Evolutionary conservation across 2,113 vertebrate species (phyloP), one percentile per base, ranked within the genome.

Genomic region (Periophthalmus modestus): DNA sequence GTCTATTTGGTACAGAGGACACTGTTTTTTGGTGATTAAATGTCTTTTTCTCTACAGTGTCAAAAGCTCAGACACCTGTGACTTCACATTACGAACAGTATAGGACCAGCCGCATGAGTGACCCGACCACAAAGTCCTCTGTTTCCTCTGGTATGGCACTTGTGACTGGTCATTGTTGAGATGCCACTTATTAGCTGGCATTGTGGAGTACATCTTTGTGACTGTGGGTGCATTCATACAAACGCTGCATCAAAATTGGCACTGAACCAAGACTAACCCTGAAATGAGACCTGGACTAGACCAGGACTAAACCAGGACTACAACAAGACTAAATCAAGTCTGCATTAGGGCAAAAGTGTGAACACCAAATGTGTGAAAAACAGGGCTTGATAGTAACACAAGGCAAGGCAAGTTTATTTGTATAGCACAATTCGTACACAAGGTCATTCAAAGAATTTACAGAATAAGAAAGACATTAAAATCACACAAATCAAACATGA

Each of bases 41-140:
- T 66, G 63, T 72, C 21, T 62, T 57, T 47, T 66, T 46, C 15
- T 48, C 63, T 19, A 5, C 71, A 92, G 90, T 73, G 74, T 83
- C 83, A 61, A 76, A 16, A 50, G 81, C 83, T 75, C 16, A 86
- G 9, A 11, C 18, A 58, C 0, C 28, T 52, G 28, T 68, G 39
- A 0, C 52, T 5, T 0, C 15, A n/a, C 23, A 65, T 79, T 50
- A 75, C 54, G 74, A 5, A 7, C 7, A 9, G 50, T 0, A 72
- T 54, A 21, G 15, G 48, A 62, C 4, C 55, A 76, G 0, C 36
- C 55, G 0, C 2, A 65, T 5, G 58, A 14, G 57, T 39, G 33
- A 16, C 13, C 3, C 12, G 6, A 2, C 58, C 66, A 24, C 43
- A 36, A 21, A 15, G 18, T 21, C 66, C 46, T 2, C 47, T 46